Conservation (phyloP, 1,140 invertebrate genomes). For the Apis florea region DNA sequence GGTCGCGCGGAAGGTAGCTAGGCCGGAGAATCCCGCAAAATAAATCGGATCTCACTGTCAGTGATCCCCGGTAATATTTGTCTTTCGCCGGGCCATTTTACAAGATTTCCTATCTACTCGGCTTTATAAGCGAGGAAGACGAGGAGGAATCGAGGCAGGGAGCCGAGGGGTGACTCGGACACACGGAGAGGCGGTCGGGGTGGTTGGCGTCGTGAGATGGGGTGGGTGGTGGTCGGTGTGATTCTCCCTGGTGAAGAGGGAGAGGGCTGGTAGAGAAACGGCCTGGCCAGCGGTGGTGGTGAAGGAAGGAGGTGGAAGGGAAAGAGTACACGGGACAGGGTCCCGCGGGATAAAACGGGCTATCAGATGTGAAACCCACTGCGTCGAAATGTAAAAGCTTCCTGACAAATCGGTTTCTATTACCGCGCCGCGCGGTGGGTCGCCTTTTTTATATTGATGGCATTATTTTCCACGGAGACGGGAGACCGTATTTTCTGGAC, state of each 20-base stretch:
- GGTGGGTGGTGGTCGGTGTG: slow-evolving; percentile 34
- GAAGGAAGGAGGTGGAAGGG: slow-evolving; percentile 19
- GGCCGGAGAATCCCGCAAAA: slow-evolving; percentile 65
- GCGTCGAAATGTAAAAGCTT: slow-evolving; percentile 79
- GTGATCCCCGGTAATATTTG: slow-evolving; percentile 75
- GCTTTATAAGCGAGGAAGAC: slow-evolving; percentile 71
- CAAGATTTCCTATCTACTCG: slow-evolving; percentile 78
- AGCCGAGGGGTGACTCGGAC: slow-evolving; percentile 50
- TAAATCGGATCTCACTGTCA: slow-evolving; percentile 68
- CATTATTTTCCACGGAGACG: slow-evolving; percentile 71
- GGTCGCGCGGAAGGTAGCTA: slow-evolving; percentile 1
- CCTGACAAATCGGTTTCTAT: slow-evolving; percentile 81
- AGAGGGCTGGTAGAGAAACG: slow-evolving; percentile 39
- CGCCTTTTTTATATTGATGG: slow-evolving; percentile 73
- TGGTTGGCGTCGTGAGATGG: slow-evolving; percentile 26
- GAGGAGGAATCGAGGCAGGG: slow-evolving; percentile 58
- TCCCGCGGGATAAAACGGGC: slow-evolving; percentile 75
- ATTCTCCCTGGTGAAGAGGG: too few relatives aligned
- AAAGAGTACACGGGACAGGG: slow-evolving; percentile 56
- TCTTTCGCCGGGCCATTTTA: slow-evolving; percentile 76
- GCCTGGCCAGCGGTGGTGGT: slow-evolving; percentile 7
- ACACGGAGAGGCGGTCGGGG: slow-evolving; percentile 32
- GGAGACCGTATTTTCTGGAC: slow-evolving; percentile 52
- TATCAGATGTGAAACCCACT: slow-evolving; percentile 73
- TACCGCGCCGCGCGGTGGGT: slow-evolving; percentile 67